These are phyloP conservation scores for Hyles euphorbiae DNA, from an alignment of 1,140 invertebrate species.

Conservation along the genomic window DNA sequence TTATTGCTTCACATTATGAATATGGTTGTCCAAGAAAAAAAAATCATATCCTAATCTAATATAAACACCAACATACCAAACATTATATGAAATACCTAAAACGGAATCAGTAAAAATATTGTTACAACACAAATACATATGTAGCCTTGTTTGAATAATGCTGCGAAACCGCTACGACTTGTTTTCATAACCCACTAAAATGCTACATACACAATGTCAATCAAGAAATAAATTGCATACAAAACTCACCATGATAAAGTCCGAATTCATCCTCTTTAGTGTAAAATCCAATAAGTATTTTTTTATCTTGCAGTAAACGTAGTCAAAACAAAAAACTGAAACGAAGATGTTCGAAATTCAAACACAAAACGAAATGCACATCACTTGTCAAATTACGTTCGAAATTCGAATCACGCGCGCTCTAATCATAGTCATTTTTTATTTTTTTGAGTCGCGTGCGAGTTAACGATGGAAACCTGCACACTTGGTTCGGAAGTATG, in stretches of 20 bases:
- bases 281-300: constrained; percentile 21
- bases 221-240: neutral
- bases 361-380: constrained; percentile 24
- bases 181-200: no score
- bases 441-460: constrained; percentile 35
- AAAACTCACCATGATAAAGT: constrained; percentile 36
- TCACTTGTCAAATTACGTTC: constrained; percentile 39
- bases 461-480: neutral
- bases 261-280: constrained; percentile 11
- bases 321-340: constrained; percentile 7
- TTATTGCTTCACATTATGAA: no score
- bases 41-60: no score
- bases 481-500: constrained; percentile 15
- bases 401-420: constrained; percentile 44
- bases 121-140: no score
- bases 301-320: constrained; percentile 9
- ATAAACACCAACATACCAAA: no score
- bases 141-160: no score
- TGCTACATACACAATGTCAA: neutral
- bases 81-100: no score
- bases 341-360: neutral
- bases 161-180: no score
- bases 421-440: constrained; percentile 37
- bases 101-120: no score
- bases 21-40: no score